Conservation (phyloP, 2,797 vertebrate species). For the Enteromius argenteus region DNA sequence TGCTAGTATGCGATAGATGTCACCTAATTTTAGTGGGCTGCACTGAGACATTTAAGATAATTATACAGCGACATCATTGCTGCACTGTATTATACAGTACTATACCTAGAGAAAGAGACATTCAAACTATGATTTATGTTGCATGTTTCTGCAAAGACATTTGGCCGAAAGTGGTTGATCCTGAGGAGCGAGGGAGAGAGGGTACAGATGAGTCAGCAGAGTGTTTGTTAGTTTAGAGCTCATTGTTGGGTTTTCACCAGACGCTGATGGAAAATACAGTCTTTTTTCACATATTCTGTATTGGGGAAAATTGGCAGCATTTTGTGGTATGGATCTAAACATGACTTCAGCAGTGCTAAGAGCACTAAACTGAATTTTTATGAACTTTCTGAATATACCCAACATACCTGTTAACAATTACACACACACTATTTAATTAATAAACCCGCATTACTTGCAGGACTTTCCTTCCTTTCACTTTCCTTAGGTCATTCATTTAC, state of each 20-base stretch:
- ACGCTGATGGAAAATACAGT: not conserved
- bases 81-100: not conserved
- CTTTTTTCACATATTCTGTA: not conserved
- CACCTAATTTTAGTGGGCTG: not conserved
- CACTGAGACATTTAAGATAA: constrained; percentile 8
- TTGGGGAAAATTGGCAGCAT: not conserved
- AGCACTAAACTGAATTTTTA: not conserved
- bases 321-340: not conserved
- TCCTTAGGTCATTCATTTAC: not conserved
- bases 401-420: not conserved
- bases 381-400: not conserved
- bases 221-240: constrained; percentile 1
- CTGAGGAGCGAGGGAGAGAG: constrained; percentile 8
- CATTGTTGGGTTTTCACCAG: constrained; percentile 20
- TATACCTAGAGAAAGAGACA: not conserved
- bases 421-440: not conserved
- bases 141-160: constrained; percentile 16
- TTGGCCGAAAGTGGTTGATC: constrained; percentile 15
- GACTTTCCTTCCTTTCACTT: not conserved
- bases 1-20: not conserved
- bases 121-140: constrained; percentile 4
- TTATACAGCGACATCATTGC: constrained; percentile 5
- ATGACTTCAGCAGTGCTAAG: not conserved
- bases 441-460: not conserved
- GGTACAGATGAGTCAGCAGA: constrained; percentile 27